Evolutionary conservation across 1,140 invertebrate genomes (phyloP).

Genomic region (Leptinotarsa undecemlineata): DNA sequence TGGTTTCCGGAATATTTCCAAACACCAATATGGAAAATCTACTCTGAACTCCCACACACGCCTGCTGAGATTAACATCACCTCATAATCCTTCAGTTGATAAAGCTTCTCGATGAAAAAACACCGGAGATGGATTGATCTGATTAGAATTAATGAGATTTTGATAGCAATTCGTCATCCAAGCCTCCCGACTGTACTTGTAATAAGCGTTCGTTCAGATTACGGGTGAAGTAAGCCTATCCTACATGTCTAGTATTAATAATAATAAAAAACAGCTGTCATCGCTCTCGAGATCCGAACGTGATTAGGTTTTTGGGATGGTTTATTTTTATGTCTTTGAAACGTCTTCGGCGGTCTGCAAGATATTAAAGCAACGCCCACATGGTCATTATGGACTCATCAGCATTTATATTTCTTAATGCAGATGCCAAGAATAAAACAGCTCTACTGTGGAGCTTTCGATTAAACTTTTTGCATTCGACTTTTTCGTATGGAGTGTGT

Average conservation of each 20-base stretch:
- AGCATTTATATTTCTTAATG: too few species aligned
- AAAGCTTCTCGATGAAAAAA: slow-evolving; percentile 3
- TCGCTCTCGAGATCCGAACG: neutral
- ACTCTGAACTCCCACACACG: too few species aligned
- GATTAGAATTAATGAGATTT: slow-evolving; percentile 1
- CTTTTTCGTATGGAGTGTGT: too few species aligned
- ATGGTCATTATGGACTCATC: too few species aligned
- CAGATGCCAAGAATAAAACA: too few species aligned
- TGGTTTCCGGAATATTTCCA: too few species aligned
- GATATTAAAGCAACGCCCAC: too few species aligned
- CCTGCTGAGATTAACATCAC: neutral
- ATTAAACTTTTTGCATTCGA: too few species aligned
- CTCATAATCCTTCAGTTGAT: slow-evolving; percentile 1
- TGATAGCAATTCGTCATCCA: slow-evolving; percentile 5
- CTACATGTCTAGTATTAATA: neutral
- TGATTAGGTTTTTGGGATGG: neutral
- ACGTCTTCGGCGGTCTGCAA: too few species aligned
- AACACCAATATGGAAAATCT: too few species aligned
- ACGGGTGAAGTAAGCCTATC: neutral
- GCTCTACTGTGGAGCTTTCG: too few species aligned
- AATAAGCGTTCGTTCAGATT: slow-evolving; percentile 5
- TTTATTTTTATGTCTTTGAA: too few species aligned
- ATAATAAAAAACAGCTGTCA: neutral
- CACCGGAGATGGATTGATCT: neutral
- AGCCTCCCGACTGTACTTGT: neutral